A percentile compares a stretch with the other conserved stretches of the same genome.
Evolutionary conservation across 1,140 invertebrate genomes (phyloP).

Genomic region (roundworm (Caenorhabditis elegans)): DNA sequence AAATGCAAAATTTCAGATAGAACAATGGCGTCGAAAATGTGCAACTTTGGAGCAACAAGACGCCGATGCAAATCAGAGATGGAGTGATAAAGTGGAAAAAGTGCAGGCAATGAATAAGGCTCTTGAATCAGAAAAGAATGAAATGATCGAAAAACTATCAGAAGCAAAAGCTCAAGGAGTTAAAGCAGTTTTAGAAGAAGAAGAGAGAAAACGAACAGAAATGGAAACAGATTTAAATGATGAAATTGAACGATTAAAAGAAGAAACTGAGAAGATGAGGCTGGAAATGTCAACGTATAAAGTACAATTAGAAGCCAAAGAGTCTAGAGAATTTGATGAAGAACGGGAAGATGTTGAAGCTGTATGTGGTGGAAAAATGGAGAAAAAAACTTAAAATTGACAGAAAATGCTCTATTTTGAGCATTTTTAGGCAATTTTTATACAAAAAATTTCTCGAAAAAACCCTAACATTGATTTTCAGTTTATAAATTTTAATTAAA

Average conservation of each 20-base stretch:
- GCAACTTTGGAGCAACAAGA: slow-evolving; percentile 55
- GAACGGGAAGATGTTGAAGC: slow-evolving; percentile 19
- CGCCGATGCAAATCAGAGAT: slow-evolving; percentile 52
- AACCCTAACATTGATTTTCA: no score
- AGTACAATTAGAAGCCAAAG: neutral
- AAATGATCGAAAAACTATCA: slow-evolving; percentile 63
- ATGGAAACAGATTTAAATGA: neutral
- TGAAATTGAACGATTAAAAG: slow-evolving; percentile 28
- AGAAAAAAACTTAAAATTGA: no score
- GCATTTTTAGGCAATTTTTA: no score
- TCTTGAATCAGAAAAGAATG: slow-evolving; percentile 59
- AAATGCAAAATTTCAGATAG: slow-evolving; percentile 47
- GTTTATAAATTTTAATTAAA: no score
- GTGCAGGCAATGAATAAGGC: slow-evolving; percentile 49
- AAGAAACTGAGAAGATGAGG: slow-evolving; percentile 8
- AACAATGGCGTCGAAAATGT: slow-evolving; percentile 56
- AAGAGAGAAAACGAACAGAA: neutral
- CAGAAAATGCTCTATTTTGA: no score
- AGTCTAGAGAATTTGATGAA: neutral
- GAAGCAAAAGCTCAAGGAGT: slow-evolving; percentile 63
- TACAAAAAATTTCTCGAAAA: no score
- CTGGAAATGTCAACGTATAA: neutral
- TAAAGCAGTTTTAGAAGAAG: slow-evolving; percentile 14
- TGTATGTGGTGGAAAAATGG: no score
- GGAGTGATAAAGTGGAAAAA: slow-evolving; percentile 51